Evolutionary conservation across 2,888 invertebrate species (phyloP), one percentile per base, ranked within the genome.

Genomic region (Microchrysa polita): DNA sequence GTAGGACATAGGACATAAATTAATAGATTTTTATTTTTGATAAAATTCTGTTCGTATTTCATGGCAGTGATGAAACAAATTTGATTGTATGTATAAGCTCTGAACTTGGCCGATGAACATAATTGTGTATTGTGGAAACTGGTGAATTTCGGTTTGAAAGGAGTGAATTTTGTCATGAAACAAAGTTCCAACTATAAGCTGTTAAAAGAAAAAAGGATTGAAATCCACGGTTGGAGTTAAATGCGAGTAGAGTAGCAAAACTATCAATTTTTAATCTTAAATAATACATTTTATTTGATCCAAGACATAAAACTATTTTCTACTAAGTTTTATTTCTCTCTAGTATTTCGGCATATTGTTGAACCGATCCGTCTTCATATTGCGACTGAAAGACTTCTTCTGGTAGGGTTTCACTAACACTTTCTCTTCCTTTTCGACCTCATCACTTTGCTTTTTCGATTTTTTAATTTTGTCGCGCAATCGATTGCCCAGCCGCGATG

Each of bases 401-500:
- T 74, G 44, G 4, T 71, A 75, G 75, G 16, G 63, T 2, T 77
- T 79, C 55, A 65, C 18, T 73, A 73, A 16, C n/a, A n/a, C n/a
- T n/a, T n/a, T 59, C 74, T 40, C 77, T 78, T 22, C 74, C 72
- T 20, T 76, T 75, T 77, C 42, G 1, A 73, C 16, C 55, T 74
- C 67, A 60, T 75, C 79, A 12, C 67, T 73, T 14, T 79, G 75
- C 74, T 80, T 82, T 74, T 82, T 83, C 0, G 81, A 80, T 76
- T 82, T 86, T 80, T 86, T 87, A 77, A 89, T 88, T 79, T 89
- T 89, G 78, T 88, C 88, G 75, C 90, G 83, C n/a, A 90, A 81
- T 18, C 88, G 88, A 77, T 89, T 90, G 0, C 88, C 82, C 57
- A 90, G 84, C 59, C 87, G 87, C 0, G 90, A 86, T 0, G 87